phyloP scores from a whole-genome alignment of 2,113 vertebrate species.

The Phainopepla nitens region DNA sequence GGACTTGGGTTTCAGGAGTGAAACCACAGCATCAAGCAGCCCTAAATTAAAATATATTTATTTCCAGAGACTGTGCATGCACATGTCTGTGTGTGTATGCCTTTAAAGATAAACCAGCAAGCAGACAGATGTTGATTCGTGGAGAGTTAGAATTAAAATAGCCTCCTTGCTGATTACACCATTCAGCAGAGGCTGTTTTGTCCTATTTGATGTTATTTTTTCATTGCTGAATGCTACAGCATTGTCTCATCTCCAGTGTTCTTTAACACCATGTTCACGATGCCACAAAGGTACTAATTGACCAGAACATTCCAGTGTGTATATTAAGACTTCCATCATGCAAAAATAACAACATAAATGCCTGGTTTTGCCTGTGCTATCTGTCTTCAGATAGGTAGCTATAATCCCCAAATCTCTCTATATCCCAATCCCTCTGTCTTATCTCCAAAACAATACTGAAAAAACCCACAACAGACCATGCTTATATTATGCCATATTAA shows the following conservation, averaged over 20 bases:
- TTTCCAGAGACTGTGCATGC: neutral
- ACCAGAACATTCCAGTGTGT: neutral
- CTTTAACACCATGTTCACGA: neutral
- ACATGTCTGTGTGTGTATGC: neutral
- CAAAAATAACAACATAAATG: neutral
- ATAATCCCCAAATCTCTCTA: neutral
- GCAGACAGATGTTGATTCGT: conserved; percentile 16
- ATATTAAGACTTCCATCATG: neutral
- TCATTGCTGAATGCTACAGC: neutral
- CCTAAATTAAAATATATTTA: neutral
- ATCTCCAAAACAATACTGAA: neutral
- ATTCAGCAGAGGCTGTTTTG: neutral
- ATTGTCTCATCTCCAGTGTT: neutral
- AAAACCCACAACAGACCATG: neutral
- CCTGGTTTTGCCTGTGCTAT: neutral
- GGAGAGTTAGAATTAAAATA: conserved; percentile 5
- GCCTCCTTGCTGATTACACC: neutral
- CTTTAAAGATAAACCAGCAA: neutral
- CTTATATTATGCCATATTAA: neutral
- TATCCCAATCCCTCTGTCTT: neutral
- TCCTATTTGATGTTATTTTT: neutral
- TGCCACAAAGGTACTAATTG: neutral
- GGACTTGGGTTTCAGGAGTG: neutral
- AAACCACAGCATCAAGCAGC: neutral
- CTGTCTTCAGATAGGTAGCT: neutral